Percentiles rank a stretch among this genome's conserved stretches.
These are phyloP conservation scores for Globia sparganii DNA, from an alignment of 2,888 invertebrate species.

Conservation along the genomic window DNA sequence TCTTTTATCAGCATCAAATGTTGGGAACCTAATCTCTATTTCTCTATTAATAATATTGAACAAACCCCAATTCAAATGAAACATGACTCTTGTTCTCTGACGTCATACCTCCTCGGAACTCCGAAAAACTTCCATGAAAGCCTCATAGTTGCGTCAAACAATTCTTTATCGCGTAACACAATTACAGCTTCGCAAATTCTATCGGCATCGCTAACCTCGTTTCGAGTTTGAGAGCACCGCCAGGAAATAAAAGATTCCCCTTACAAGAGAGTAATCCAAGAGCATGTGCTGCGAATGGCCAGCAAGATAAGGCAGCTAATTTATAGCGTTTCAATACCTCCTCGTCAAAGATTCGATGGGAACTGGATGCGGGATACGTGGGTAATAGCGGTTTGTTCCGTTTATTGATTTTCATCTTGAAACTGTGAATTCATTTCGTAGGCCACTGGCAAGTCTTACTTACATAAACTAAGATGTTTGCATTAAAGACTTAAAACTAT, in stretches of 20 bases:
- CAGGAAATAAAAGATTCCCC: slow-evolving; percentile 79
- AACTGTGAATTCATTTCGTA: too few relatives aligned
- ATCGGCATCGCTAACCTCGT: slow-evolving; percentile 69
- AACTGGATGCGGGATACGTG: slow-evolving; percentile 40
- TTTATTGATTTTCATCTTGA: neutral
- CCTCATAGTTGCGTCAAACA: slow-evolving; percentile 62
- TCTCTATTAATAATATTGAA: neutral
- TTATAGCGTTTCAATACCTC: slow-evolving; percentile 87
- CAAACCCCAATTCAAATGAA: slow-evolving; percentile 22
- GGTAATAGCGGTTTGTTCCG: neutral
- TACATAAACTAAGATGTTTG: too few relatives aligned
- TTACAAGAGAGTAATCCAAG: slow-evolving; percentile 80
- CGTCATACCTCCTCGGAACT: slow-evolving; percentile 15
- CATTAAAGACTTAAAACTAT: too few relatives aligned
- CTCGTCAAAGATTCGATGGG: slow-evolving; percentile 33
- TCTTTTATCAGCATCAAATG: neutral
- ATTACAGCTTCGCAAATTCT: slow-evolving; percentile 67
- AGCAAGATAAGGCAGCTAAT: slow-evolving; percentile 85
- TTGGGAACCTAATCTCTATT: neutral
- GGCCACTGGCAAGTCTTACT: neutral
- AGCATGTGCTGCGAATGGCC: slow-evolving; percentile 86
- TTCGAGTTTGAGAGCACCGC: slow-evolving; percentile 67
- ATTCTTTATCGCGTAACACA: slow-evolving; percentile 68
- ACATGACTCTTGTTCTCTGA: slow-evolving; percentile 24
- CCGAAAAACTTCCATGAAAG: slow-evolving; percentile 36